A percentile compares a stretch with the other conserved stretches of the same genome.
Conservation (phyloP, 2,113 vertebrate species). For the Lophius piscatorius region DNA sequence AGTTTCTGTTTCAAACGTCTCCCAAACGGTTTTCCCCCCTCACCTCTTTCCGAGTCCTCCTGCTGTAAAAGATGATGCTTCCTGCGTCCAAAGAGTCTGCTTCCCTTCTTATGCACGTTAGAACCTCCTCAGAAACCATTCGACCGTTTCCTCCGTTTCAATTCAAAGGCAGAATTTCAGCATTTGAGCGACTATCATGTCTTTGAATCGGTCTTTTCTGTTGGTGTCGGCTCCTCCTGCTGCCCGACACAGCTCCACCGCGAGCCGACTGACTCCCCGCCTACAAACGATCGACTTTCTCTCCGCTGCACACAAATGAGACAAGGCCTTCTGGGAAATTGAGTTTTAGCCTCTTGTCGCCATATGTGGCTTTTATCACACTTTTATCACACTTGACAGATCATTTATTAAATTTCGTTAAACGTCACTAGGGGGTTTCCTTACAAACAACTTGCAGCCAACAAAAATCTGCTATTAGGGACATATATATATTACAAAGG, state of each 20-base stretch:
- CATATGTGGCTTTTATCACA: too few relatives aligned
- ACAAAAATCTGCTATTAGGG: too few relatives aligned
- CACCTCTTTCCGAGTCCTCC: slow-evolving; percentile 61
- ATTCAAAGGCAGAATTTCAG: slow-evolving; percentile 22
- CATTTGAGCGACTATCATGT: slow-evolving; percentile 35
- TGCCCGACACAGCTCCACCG: slow-evolving; percentile 65
- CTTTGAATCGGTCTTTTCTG: slow-evolving; percentile 56
- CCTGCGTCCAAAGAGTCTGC: slow-evolving; percentile 41
- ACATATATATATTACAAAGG: too few relatives aligned
- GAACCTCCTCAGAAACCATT: not conserved
- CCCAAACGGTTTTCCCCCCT: slow-evolving; percentile 52
- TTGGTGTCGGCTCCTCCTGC: slow-evolving; percentile 72
- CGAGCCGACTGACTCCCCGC: slow-evolving; percentile 70
- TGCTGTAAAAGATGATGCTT: not conserved
- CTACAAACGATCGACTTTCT: slow-evolving; percentile 59
- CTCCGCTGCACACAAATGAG: slow-evolving; percentile 54
- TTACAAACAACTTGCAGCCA: too few relatives aligned
- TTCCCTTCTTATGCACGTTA: slow-evolving; percentile 24
- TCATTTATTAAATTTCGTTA: too few relatives aligned
- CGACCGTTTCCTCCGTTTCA: slow-evolving; percentile 14
- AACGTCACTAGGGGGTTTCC: too few relatives aligned
- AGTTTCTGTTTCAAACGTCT: slow-evolving; percentile 50
- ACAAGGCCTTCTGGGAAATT: slow-evolving; percentile 67
- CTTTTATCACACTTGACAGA: too few relatives aligned
- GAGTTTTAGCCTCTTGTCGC: slow-evolving; percentile 55